Evolutionary conservation across 2,888 invertebrate genomes (phyloP).

Genomic region (Scaptodrosophila latifasciaeformis): DNA sequence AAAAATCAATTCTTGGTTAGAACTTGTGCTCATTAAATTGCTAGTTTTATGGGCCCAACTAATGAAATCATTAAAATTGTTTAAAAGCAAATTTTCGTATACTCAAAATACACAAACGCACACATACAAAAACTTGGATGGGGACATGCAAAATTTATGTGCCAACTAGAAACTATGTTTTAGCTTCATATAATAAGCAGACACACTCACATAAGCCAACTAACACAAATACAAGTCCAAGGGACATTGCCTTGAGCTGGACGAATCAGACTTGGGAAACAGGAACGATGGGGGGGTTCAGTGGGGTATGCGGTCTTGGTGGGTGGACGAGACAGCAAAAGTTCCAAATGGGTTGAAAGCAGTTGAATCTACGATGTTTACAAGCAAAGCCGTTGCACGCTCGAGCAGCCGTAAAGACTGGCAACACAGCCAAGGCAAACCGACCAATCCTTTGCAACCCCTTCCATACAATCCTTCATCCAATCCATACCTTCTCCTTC

Average conservation of each 20-base stretch:
- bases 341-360: constrained; percentile 34
- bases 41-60: constrained; percentile 33
- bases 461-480: no score
- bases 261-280: no score
- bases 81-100: constrained; percentile 43
- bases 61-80: constrained; percentile 65
- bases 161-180: constrained; percentile 61
- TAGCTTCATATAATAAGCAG: constrained; percentile 43
- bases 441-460: not conserved
- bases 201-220: constrained; percentile 12
- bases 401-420: not conserved
- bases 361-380: constrained; percentile 20
- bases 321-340: constrained; percentile 34
- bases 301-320: not conserved
- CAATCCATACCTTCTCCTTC: no score
- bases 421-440: not conserved
- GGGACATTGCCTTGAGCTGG: constrained; percentile 64
- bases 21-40: constrained; percentile 41
- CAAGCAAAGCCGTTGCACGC: constrained; percentile 35
- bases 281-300: constrained; percentile 6
- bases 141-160: constrained; percentile 55
- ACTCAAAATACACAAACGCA: constrained; percentile 8
- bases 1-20: constrained; percentile 44
- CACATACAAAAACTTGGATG: constrained; percentile 22
- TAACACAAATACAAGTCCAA: constrained; percentile 26